Evolutionary conservation across 1,140 invertebrate genomes (phyloP).

Genomic region (Thaumetopoea pityocampa): DNA sequence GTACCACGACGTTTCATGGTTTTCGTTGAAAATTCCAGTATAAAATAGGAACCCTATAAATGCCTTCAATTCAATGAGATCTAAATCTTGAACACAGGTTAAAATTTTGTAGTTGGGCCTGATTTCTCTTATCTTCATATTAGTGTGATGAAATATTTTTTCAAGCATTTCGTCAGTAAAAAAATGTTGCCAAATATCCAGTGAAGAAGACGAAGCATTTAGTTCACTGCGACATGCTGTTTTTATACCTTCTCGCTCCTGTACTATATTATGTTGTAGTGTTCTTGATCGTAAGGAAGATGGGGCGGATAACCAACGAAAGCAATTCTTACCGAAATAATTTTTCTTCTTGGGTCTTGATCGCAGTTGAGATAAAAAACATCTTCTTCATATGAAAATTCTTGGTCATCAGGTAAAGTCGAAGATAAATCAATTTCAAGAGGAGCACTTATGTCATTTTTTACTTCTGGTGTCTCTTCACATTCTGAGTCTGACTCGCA

Average conservation of each 20-base stretch:
- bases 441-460: no score
- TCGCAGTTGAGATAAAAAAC: not conserved
- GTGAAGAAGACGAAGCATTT: conserved; percentile 9
- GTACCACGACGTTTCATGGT: conserved; percentile 27
- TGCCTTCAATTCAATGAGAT: conserved; percentile 26
- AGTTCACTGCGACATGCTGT: conserved; percentile 6
- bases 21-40: conserved; percentile 37
- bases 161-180: conserved; percentile 22
- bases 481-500: not conserved
- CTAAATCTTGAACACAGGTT: conserved; percentile 21
- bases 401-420: not conserved
- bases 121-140: conserved; percentile 14
- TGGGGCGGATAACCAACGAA: conserved; percentile 14
- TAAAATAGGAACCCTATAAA: conserved; percentile 33
- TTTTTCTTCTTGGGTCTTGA: not conserved
- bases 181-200: conserved; percentile 17
- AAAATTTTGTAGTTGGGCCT: conserved; percentile 19
- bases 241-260: conserved; percentile 15
- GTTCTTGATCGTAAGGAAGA: conserved; percentile 15
- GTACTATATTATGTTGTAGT: conserved; percentile 16
- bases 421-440: no score
- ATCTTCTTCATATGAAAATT: conserved; percentile 1
- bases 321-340: conserved; percentile 15
- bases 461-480: no score
- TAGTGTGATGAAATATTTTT: conserved; percentile 18